Base-by-base conservation (phyloP, 2,113 vertebrate genomes). In the Circaetus cinerascens region DNA sequence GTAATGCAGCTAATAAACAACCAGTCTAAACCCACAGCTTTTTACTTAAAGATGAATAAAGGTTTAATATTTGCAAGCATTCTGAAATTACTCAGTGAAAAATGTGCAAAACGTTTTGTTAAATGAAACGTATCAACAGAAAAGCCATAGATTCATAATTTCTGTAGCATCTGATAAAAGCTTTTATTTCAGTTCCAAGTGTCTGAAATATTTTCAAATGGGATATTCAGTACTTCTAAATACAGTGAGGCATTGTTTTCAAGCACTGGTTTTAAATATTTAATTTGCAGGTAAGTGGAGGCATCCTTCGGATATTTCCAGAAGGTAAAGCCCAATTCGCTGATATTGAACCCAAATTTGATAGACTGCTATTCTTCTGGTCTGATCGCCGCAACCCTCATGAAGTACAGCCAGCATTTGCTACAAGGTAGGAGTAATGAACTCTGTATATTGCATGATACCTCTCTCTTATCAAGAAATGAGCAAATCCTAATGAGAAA, bases 351-450 rank as follows among this genome's bases (percentile, higher is more conserved):
- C 99, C 99, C 96, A 99, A 98, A 98, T 99, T 99, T 66, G 99
- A 99, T 98, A 99, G 99, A 96, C 98, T 99, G 97, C 98, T 99
- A 91, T 98, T 99, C 90, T 99, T 99, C 98, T 99, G 99, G 99
- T 99, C 99, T 32, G 99, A 99, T 98, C 99, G 99, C 77, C 98
- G 99, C 85, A 99, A 99, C 98, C 99, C 99, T 95, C 99, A 99
- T 89, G 99, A 99, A 98, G 99, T 99, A 93, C 99, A 99, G 96
- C 99, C 99, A 80, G 99, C 99, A 87, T 99, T 98, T 90, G 97
- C 98, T 96, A 99, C 99, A 97, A 99, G 99, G 99, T 99, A 97
- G 90, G 97, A 71, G 40, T 80, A 27, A 80, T 27, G 32, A 48
- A 32, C 45, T 82, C 15, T 40, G 0, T 51, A 4, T 60, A 5